Evolutionary conservation across 64 coral and sea anemone genomes (phyloP), one percentile per base, ranked within the genome.

Genomic region (Dendronephthya gigantea): DNA sequence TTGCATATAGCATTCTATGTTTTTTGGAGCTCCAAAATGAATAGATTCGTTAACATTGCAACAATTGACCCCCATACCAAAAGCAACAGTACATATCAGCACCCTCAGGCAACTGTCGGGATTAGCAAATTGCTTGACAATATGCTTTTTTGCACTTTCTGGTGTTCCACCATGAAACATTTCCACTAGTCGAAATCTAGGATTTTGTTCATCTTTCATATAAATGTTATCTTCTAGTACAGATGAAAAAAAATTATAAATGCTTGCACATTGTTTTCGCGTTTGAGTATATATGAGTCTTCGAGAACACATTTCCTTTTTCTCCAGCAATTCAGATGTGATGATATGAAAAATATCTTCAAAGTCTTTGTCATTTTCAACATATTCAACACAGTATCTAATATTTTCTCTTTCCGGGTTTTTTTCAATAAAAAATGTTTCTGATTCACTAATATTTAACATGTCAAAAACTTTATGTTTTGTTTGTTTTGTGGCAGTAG

Each of bases 151-250:
- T 9, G 36, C 72, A 79, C 32, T 34, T 79, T 79, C 72, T 79
- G 72, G 72, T 33, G 28, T 79, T 79, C 72, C 72, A 79, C 72
- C 72, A 79, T 79, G 72, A 39, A 79, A 79, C 72, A 79, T 79
- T 13, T 34, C 72, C 28, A 79, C 72, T 2, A 79, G 15, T 11
- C 36, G 29, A 19, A 34, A 79, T 19, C 72, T 79, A 33, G 29
- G 72, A 79, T 79, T 79, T 7, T 9, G 72, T 39, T 79, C 72
- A 39, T 33, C 6, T 1, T 31, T 39, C 36, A 35, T 7, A 19
- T 79, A 79, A 4, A 79, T 39, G 2, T 79, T 35, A 76, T 31
- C 35, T 31, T 34, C 69, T 30, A 76, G 12, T 16, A 33, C 31
- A 33, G 69, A 13, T 4, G 3, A 76, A 25, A 76, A 34, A 3